Evolutionary conservation across 2,888 invertebrate species (phyloP).

Genomic region (Hypselothyrea guttata): DNA sequence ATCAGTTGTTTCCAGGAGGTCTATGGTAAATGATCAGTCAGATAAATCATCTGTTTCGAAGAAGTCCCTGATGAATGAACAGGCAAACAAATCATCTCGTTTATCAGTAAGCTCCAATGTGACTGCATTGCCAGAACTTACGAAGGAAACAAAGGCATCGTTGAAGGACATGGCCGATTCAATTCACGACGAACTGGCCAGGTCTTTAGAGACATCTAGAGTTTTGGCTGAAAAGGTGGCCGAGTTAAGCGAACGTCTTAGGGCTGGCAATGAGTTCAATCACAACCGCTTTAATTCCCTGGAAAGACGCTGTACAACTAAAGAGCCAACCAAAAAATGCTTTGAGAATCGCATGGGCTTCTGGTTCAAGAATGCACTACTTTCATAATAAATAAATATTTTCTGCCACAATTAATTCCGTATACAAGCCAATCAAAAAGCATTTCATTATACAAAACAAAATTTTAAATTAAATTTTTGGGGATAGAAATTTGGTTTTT

Average conservation of each 20-base stretch:
- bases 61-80: too few relatives aligned
- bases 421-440: too few relatives aligned
- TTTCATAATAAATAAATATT: slow-evolving; percentile 39
- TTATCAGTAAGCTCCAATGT: not conserved
- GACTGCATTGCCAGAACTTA: too few relatives aligned
- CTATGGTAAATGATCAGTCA: too few relatives aligned
- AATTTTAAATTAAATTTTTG: not conserved
- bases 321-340: slow-evolving; percentile 30
- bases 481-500: not conserved
- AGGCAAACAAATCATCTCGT: too few relatives aligned
- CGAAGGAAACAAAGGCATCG: not conserved
- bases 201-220: slow-evolving; percentile 9
- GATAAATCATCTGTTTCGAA: too few relatives aligned
- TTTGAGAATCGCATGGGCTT: slow-evolving; percentile 55
- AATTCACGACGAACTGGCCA: slow-evolving; percentile 9
- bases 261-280: slow-evolving; percentile 51
- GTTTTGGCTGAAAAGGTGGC: slow-evolving; percentile 35
- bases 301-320: slow-evolving; percentile 20
- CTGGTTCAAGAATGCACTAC: slow-evolving; percentile 58
- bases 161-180: slow-evolving; percentile 13
- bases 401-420: not conserved
- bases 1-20: not conserved
- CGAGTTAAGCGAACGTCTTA: slow-evolving; percentile 39
- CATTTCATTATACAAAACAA: too few relatives aligned
- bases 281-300: slow-evolving; percentile 44